These are phyloP conservation scores for Bolborhynchus lineola DNA, from an alignment of 2,113 vertebrate genomes.

Conservation along the genomic window DNA sequence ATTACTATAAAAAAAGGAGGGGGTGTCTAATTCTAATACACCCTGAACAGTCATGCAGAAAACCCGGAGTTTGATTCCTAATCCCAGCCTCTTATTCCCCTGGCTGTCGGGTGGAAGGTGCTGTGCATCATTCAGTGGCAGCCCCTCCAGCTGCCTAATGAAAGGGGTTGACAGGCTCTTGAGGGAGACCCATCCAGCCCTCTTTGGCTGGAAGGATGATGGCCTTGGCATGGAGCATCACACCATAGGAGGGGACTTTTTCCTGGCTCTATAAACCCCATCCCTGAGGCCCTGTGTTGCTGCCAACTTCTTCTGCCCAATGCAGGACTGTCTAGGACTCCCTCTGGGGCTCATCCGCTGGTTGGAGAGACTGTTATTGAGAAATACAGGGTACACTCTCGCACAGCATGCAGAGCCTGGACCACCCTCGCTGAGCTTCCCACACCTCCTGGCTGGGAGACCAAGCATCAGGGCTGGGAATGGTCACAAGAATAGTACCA, in stretches of 20 bases:
- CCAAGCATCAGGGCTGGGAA: not conserved
- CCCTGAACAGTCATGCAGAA: slow-evolving; percentile 31
- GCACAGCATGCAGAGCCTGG: not conserved
- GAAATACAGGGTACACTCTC: not conserved
- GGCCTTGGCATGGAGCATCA: slow-evolving; percentile 30
- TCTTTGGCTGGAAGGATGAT: slow-evolving; percentile 54
- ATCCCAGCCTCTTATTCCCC: not conserved
- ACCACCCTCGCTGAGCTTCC: slow-evolving; percentile 46
- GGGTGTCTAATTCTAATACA: not conserved
- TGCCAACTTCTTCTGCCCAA: slow-evolving; percentile 44
- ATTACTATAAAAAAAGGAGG: not conserved
- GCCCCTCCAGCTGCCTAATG: slow-evolving; percentile 61
- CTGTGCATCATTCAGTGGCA: slow-evolving; percentile 36
- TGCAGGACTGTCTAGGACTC: not conserved
- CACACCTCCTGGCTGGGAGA: not conserved
- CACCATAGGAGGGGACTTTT: slow-evolving; percentile 20
- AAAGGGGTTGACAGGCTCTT: slow-evolving; percentile 66
- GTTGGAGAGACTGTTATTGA: slow-evolving; percentile 9
- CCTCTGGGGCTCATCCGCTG: slow-evolving; percentile 47
- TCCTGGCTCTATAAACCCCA: slow-evolving; percentile 5
- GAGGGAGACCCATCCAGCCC: slow-evolving; percentile 33
- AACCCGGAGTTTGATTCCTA: slow-evolving; percentile 21
- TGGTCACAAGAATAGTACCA: not conserved
- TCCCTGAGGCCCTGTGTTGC: not conserved
- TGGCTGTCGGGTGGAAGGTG: slow-evolving; percentile 40